Evolutionary conservation across 2,888 invertebrate genomes (phyloP), one percentile per base, ranked within the genome.

Genomic region (Thymelicus acteon): DNA sequence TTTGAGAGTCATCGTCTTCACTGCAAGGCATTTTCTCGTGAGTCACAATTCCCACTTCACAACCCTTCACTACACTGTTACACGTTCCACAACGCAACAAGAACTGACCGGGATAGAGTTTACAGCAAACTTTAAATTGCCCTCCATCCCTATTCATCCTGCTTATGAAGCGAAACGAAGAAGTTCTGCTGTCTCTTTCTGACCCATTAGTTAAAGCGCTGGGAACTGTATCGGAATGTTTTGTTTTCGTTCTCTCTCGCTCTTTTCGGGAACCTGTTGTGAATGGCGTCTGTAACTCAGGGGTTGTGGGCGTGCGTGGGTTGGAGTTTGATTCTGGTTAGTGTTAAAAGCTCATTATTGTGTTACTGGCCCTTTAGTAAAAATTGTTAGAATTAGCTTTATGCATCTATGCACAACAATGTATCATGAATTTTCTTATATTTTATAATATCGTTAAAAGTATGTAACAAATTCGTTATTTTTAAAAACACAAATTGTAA

Each of bases 1-100:
- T 88, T 74, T 92, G 93, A 60, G 93, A 93, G 73, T 95, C 95
- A 77, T 94, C 95, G 83, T 95, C 95, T 75, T 95, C 95, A 88
- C 95, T 95, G 79, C 94, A 95, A 79, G 95, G 95, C 95, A 95
- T 95, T 81, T 78, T 84, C 7, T 54, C 68, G 66, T 74, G 60
- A 67, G 44, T 69, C 73, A 72, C 73, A 72, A 72, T 68, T 60
- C 44, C 68, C 49, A 74, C 68, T 67, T 47, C 70, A 74, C 72
- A 60, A 65, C 49, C 82, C 61, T 68, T 67, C 58, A 57, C 85
- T 74, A 15, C 75, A 70, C 85, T 69, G 75, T 67, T 74, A 82
- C 78, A 76, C 76, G 80, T 74, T 77, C 73, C 73, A 76, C 76
- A 78, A 81, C 81, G 75, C 81, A 81, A 86, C 88, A 85, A 79